Evolutionary conservation across 2,113 vertebrate species (phyloP).

Genomic region (Rhynchomys soricoides): DNA sequence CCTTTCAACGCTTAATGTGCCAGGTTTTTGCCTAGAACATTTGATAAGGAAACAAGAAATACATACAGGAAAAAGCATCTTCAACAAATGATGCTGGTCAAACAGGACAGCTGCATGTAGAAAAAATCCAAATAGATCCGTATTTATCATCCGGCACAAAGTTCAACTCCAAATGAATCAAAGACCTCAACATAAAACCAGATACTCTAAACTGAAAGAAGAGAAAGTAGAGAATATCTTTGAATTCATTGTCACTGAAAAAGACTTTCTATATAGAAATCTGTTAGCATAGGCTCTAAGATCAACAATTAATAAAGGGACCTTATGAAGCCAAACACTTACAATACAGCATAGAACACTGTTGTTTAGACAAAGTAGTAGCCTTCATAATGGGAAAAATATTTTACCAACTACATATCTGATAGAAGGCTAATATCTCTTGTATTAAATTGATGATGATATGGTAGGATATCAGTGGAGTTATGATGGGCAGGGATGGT

Average conservation of each 20-base stretch:
- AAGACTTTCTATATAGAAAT: background rate
- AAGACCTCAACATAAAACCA: background rate
- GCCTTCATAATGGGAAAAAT: background rate
- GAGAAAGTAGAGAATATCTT: background rate
- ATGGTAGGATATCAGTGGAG: too few species aligned
- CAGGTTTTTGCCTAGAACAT: background rate
- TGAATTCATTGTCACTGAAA: background rate
- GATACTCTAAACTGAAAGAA: background rate
- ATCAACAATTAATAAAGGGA: background rate
- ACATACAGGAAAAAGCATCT: background rate
- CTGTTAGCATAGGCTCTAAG: background rate
- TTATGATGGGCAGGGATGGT: too few species aligned
- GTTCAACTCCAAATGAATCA: background rate
- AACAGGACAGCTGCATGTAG: background rate
- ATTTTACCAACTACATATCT: background rate
- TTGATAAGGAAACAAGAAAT: background rate
- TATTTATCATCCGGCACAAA: background rate
- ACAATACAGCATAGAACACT: too few species aligned
- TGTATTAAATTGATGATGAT: too few species aligned
- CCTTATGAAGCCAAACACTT: background rate
- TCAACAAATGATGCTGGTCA: background rate
- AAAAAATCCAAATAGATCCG: background rate
- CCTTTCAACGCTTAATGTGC: background rate
- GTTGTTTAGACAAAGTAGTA: background rate
- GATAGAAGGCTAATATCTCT: background rate